Evolutionary conservation across 1,140 invertebrate species (phyloP), one percentile per base, ranked within the genome.

Genomic region (Saxidomus purpurata): DNA sequence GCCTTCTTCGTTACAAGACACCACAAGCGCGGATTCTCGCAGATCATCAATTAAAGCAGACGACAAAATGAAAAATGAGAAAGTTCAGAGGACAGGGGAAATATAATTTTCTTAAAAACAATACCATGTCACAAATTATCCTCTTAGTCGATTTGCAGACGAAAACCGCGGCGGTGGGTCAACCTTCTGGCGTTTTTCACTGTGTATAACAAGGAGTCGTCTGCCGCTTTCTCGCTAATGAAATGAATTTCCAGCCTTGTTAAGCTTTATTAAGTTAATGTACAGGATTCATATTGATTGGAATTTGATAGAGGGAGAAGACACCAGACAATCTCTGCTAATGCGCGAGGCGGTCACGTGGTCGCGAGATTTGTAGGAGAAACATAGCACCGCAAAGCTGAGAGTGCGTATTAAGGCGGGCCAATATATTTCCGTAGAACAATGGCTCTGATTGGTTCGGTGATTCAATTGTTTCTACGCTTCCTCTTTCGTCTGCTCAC

Each of bases 221-320:
- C 85, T 52, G 38, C 49, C 38, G 71, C 85, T 87, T 79, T 87
- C 47, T 79, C 69, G 85, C 85, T 87, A 87, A 87, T 87, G 85
- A 87, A 87, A 87, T 87, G 85, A 87, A 87, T 87, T 87, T 87
- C 38, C 74, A 79, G 69, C 71, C 69, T 79, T 87, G 85, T 79
- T 87, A 76, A 87, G 85, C 55, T 71, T 87, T 87, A 87, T 87
- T 87, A 87, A 77, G 69, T 87, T 87, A 87, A 87, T 87, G 85
- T 87, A 87, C 69, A 69, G 47, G 85, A 61, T 79, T 61, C 49
- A 34, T 87, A 87, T 87, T 87, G 85, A 87, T 87, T 87, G 85
- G 85, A 79, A 87, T 87, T 87, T 87, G 85, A 87, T 87, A 76
- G 74, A 79, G 74, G 74, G 52, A 77, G 85, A 87, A 69, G 71